Evolutionary conservation across 2,113 vertebrate species (phyloP).

Genomic region (Cyprinodon brontotheroides): DNA sequence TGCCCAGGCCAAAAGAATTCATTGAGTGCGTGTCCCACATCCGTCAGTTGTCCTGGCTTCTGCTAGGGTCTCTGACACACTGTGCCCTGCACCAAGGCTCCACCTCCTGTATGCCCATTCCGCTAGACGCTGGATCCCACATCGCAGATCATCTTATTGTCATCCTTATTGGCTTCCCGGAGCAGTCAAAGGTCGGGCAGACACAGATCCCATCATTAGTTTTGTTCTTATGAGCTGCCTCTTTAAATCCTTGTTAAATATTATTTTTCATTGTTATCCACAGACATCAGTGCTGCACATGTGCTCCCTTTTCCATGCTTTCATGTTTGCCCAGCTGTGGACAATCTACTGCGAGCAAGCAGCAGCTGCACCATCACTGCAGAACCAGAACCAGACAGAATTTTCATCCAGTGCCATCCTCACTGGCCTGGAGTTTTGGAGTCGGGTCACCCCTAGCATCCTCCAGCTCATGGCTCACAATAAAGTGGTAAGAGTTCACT

Average conservation of each 20-base stretch:
- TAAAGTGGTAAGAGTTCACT: slow-evolving; percentile 88
- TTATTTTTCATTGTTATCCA: slow-evolving; percentile 36
- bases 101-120: slow-evolving; percentile 96
- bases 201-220: slow-evolving; percentile 6
- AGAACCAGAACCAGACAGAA: slow-evolving; percentile 95
- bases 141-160: slow-evolving; percentile 98
- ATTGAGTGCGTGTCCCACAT: slow-evolving; percentile 98
- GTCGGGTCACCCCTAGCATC: slow-evolving; percentile 96
- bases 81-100: slow-evolving; percentile 93
- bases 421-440: slow-evolving; percentile 98
- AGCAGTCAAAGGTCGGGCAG: slow-evolving; percentile 93
- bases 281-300: slow-evolving; percentile 98
- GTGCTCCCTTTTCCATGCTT: slow-evolving; percentile 98
- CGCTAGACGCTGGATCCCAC: slow-evolving; percentile 96
- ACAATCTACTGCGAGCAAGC: slow-evolving; percentile 99
- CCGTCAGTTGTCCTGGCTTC: slow-evolving; percentile 96
- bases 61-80: slow-evolving; percentile 95
- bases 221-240: neutral
- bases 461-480: slow-evolving; percentile 99
- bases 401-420: slow-evolving; percentile 94
- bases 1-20: slow-evolving; percentile 94
- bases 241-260: slow-evolving; percentile 7
- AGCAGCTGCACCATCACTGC: slow-evolving; percentile 85
- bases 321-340: slow-evolving; percentile 99
- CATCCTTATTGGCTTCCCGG: slow-evolving; percentile 98